Evolutionary conservation across 1,140 invertebrate species (phyloP).

Genomic region (Pissodes strobi): DNA sequence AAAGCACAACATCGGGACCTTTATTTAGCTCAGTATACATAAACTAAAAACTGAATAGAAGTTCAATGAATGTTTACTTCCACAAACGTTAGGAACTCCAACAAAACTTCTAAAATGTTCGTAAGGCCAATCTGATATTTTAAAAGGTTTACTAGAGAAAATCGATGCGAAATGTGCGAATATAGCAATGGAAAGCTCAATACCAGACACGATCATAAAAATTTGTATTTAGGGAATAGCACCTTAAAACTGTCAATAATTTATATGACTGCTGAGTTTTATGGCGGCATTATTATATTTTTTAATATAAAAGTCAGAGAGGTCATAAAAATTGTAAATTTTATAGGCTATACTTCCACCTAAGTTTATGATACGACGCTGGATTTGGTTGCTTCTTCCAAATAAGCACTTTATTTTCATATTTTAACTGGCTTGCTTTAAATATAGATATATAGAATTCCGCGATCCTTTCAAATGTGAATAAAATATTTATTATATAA

Average conservation of each 20-base stretch:
- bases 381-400: too few species aligned
- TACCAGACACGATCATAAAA: conserved; percentile 8
- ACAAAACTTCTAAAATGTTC: background rate
- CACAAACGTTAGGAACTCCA: background rate
- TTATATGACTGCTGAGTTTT: conserved; percentile 13
- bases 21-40: too few species aligned
- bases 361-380: background rate
- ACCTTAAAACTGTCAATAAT: conserved; percentile 10
- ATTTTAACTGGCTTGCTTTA: too few species aligned
- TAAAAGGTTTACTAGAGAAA: conserved; percentile 12
- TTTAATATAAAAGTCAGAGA: background rate
- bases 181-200: background rate
- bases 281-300: background rate
- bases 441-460: too few species aligned
- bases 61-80: too few species aligned
- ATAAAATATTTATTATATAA: too few species aligned
- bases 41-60: too few species aligned
- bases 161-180: background rate
- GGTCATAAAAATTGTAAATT: background rate
- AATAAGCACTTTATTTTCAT: too few species aligned
- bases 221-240: conserved; percentile 3
- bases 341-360: background rate
- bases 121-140: conserved; percentile 8
- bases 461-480: too few species aligned
- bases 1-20: too few species aligned